A percentile compares a stretch with the other conserved stretches of the same genome.
These are phyloP conservation scores for Troides aeacus DNA, from an alignment of 2,888 invertebrate species.

Conservation along the genomic window DNA sequence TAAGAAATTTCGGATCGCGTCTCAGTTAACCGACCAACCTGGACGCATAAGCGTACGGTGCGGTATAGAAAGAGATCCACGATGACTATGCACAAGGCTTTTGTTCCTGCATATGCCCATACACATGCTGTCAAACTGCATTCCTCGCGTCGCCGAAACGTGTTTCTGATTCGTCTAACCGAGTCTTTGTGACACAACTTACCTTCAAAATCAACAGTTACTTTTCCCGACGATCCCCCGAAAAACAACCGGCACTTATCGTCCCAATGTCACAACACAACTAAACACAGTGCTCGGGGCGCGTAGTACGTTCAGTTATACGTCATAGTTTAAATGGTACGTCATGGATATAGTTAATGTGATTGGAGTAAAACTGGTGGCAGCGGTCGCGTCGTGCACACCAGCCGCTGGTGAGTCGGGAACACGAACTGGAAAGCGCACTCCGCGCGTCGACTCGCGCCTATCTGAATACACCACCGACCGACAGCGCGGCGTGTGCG, in stretches of 20 bases:
- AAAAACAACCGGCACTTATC: slow-evolving; percentile 47
- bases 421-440: slow-evolving; percentile 73
- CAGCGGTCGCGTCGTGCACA: slow-evolving; percentile 61
- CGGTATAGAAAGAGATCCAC: slow-evolving; percentile 66
- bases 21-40: slow-evolving; percentile 39
- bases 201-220: slow-evolving; percentile 77
- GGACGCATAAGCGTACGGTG: slow-evolving; percentile 59
- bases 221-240: slow-evolving; percentile 60
- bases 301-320: slow-evolving; percentile 54
- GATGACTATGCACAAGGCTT: slow-evolving; percentile 75
- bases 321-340: slow-evolving; percentile 64
- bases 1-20: slow-evolving; percentile 22
- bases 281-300: slow-evolving; percentile 59
- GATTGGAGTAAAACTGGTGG: slow-evolving; percentile 67
- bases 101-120: slow-evolving; percentile 72
- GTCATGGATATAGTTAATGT: slow-evolving; percentile 47
- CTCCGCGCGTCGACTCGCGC: slow-evolving; percentile 57
- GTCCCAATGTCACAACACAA: slow-evolving; percentile 57
- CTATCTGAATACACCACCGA: slow-evolving; percentile 52
- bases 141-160: slow-evolving; percentile 76
- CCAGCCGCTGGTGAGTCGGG: slow-evolving; percentile 69
- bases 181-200: slow-evolving; percentile 76
- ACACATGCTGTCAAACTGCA: slow-evolving; percentile 78
- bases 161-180: slow-evolving; percentile 62
- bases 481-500: slow-evolving; percentile 66